Conservation (phyloP, 2,113 vertebrate genomes). For the Salvelinus alpinus region DNA sequence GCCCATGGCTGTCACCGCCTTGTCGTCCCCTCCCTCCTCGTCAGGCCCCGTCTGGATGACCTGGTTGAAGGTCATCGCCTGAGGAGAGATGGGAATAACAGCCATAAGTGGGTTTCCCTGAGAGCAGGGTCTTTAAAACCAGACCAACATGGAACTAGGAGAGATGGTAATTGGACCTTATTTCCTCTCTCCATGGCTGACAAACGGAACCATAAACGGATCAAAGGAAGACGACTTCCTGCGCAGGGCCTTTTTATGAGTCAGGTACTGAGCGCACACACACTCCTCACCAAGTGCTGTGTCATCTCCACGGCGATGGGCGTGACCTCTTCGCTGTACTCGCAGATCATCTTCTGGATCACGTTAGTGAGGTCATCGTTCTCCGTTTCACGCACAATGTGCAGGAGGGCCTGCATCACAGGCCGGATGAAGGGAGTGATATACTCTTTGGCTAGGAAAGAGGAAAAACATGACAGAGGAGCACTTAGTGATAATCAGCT, state of each 20-base stretch:
- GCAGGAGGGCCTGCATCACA: constrained; percentile 97
- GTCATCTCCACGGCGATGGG: constrained; percentile 99
- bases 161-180: too few species aligned
- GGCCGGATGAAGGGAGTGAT: constrained; percentile 95
- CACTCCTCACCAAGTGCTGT: constrained; percentile 87
- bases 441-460: constrained; percentile 90
- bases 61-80: constrained; percentile 99
- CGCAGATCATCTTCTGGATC: constrained; percentile 99
- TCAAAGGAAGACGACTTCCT: neutral
- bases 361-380: constrained; percentile 99
- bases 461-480: neutral
- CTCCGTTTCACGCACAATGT: constrained; percentile 97
- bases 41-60: constrained; percentile 98
- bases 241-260: neutral
- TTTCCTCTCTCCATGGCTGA: neutral
- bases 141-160: too few species aligned
- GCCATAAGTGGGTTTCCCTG: neutral
- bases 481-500: neutral
- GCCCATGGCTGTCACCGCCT: constrained; percentile 99
- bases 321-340: constrained; percentile 98
- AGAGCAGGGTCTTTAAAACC: neutral
- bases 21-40: constrained; percentile 97
- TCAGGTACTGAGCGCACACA: neutral
- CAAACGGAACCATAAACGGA: neutral
- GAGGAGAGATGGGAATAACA: constrained; percentile 1